Evolutionary conservation across 2,888 invertebrate genomes (phyloP), one percentile per base, ranked within the genome.

Genomic region (Pseudococcus jackbeardsleyi): DNA sequence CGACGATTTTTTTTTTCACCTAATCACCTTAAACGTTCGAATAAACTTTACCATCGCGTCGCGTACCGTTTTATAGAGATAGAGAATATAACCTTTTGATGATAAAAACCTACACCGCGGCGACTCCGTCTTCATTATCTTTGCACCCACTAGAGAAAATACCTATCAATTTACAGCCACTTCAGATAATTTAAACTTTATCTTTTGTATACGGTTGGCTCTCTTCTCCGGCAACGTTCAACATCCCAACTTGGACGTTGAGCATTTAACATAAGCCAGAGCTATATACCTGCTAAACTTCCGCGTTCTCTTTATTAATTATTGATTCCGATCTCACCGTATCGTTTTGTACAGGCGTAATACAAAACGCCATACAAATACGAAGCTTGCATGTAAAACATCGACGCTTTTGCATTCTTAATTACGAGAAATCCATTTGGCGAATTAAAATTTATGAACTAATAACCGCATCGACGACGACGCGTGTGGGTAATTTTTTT

Each of bases 121-220:
- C 22, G 22, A 19, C 12, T 19, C 11, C 64, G 22, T 64, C 64
- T 64, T 64, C 64, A 12, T 72, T 7, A 6, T 72, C 72, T 33
- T 26, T 72, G 72, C 39, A 72, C 72, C 72, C 33, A 72, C 72
- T 72, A 15, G 72, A 72, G 72, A 72, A 82, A 82, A 82, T 82
- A 82, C 19, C 79, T 82, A 82, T 82, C 79, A 82, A 82, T 82
- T 82, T 82, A 82, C 79, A 19, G 33, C 39, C 39, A 46, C 46
- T 82, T 46, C 19, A 46, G 19, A 82, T 82, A 82, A 46, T 46
- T 82, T 82, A 46, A 79, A 82, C 42, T 82, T 72, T 33, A 72
- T 72, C 72, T 72, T 64, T 64, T 64, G 64, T 64, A 39, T 64
- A 39, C 17, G 72, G 33, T 72, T 68, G 64, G 54, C 48, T 50